Evolutionary conservation across 2,797 vertebrate species (phyloP).

Genomic region (Sebastes oblongus): DNA sequence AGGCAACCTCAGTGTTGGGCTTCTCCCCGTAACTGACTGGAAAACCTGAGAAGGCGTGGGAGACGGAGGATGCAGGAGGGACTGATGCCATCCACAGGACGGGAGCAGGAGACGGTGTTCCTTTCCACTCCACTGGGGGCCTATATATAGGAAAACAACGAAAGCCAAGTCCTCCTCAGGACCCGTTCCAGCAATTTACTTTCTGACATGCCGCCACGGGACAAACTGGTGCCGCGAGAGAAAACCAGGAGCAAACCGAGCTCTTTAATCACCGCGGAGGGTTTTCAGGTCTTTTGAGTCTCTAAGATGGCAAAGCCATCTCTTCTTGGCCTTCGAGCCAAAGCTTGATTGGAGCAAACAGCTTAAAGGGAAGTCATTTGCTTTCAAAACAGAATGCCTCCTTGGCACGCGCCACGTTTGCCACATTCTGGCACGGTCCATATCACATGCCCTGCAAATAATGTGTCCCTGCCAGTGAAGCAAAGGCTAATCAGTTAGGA

Average conservation of each 20-base stretch:
- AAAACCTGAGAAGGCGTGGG: slow-evolving; percentile 49
- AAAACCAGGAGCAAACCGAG: slow-evolving; percentile 46
- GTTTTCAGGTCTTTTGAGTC: slow-evolving; percentile 45
- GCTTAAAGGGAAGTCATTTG: slow-evolving; percentile 42
- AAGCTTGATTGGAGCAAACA: slow-evolving; percentile 66
- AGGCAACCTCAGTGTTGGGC: slow-evolving; percentile 49
- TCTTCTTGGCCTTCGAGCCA: slow-evolving; percentile 35
- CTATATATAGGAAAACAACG: slow-evolving; percentile 49
- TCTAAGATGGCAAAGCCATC: slow-evolving; percentile 38
- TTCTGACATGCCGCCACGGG: slow-evolving; percentile 42
- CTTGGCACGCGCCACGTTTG: slow-evolving; percentile 45
- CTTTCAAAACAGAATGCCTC: slow-evolving; percentile 51
- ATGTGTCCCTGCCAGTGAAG: slow-evolving; percentile 30
- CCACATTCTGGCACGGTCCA: slow-evolving; percentile 37
- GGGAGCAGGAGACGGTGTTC: slow-evolving; percentile 38
- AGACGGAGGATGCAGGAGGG: slow-evolving; percentile 33
- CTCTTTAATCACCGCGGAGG: slow-evolving; percentile 62
- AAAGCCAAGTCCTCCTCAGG: slow-evolving; percentile 50
- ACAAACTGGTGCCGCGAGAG: slow-evolving; percentile 52
- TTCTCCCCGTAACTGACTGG: slow-evolving; percentile 34
- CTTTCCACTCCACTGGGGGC: slow-evolving; percentile 44
- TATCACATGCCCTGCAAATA: slow-evolving; percentile 40
- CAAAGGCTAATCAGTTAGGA: slow-evolving; percentile 40
- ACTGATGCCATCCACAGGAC: slow-evolving; percentile 44
- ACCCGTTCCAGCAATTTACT: slow-evolving; percentile 51